Evolutionary conservation across 1,140 invertebrate genomes (phyloP).

Genomic region (Tribolium madens): DNA sequence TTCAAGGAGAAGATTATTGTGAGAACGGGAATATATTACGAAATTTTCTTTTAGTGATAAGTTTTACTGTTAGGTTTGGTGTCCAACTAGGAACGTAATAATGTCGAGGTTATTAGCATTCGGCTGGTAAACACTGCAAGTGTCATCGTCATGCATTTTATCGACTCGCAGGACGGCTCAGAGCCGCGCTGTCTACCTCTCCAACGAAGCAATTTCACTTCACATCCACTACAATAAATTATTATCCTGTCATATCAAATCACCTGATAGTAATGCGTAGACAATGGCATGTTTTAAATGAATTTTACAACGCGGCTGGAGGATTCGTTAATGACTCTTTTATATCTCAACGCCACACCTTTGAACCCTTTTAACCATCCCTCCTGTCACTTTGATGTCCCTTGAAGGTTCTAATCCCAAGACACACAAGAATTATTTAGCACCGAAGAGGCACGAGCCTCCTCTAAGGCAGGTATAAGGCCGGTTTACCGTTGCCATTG

Average conservation of each 20-base stretch:
- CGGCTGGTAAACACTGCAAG: constrained; percentile 27
- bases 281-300: constrained; percentile 19
- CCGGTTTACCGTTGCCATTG: constrained; percentile 1
- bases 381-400: not conserved
- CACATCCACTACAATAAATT: constrained; percentile 12
- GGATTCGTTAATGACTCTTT: not conserved
- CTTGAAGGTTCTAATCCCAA: not conserved
- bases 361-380: not conserved
- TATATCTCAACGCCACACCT: not conserved
- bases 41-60: no score
- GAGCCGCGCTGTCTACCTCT: constrained; percentile 31
- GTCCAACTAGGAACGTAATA: not conserved
- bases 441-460: not conserved
- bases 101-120: constrained; percentile 34
- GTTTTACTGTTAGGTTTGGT: not conserved
- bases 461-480: not conserved
- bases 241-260: constrained; percentile 24
- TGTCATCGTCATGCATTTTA: constrained; percentile 28
- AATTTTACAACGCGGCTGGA: not conserved
- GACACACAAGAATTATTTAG: constrained; percentile 17
- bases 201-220: constrained; percentile 2
- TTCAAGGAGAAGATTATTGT: no score
- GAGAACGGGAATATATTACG: no score
- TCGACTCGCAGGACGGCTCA: not conserved
- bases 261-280: not conserved